Percentiles rank a stretch among this genome's conserved stretches.
These are phyloP conservation scores for Etheostoma perlongum DNA, from an alignment of 2,797 vertebrate genomes.

Conservation along the genomic window DNA sequence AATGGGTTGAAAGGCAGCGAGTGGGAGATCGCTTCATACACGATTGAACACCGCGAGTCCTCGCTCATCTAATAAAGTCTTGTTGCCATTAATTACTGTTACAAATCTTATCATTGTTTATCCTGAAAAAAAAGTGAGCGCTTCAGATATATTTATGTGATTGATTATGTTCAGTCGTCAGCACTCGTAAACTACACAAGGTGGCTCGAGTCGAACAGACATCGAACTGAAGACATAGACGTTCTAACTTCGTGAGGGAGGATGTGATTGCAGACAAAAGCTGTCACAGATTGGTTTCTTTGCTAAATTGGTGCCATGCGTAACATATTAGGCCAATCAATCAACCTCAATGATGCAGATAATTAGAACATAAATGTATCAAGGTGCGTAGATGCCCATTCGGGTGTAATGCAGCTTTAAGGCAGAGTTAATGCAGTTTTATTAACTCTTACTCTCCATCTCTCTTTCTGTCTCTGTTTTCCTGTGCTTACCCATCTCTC, in stretches of 20 bases:
- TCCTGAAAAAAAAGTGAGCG: conserved; percentile 34
- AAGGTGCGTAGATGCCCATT: conserved; percentile 62
- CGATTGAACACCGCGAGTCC: conserved; percentile 23
- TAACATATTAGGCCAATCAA: conserved; percentile 69
- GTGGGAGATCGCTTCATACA: conserved; percentile 39
- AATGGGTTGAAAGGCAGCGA: background rate
- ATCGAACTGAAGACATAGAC: conserved; percentile 41
- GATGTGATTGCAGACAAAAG: conserved; percentile 44
- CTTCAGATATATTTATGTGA: conserved; percentile 47
- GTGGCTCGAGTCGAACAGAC: conserved; percentile 41
- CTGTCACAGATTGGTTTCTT: conserved; percentile 56
- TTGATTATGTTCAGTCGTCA: conserved; percentile 43
- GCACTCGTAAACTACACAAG: conserved; percentile 40
- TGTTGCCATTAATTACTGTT: conserved; percentile 53
- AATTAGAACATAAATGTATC: conserved; percentile 77
- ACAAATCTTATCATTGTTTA: conserved; percentile 53
- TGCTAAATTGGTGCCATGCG: conserved; percentile 61
- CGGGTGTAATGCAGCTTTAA: conserved; percentile 49
- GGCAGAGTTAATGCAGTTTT: conserved; percentile 59
- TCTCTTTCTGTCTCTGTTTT: conserved; percentile 16
- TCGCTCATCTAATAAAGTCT: conserved; percentile 35
- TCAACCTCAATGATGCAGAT: conserved; percentile 76
- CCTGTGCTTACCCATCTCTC: conserved; percentile 24
- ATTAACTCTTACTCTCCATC: conserved; percentile 52
- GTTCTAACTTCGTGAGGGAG: conserved; percentile 21